A percentile compares a stretch with the other conserved stretches of the same genome.
These are phyloP conservation scores for Lonchura striata DNA, from an alignment of 2,113 vertebrate genomes.

Conservation along the genomic window DNA sequence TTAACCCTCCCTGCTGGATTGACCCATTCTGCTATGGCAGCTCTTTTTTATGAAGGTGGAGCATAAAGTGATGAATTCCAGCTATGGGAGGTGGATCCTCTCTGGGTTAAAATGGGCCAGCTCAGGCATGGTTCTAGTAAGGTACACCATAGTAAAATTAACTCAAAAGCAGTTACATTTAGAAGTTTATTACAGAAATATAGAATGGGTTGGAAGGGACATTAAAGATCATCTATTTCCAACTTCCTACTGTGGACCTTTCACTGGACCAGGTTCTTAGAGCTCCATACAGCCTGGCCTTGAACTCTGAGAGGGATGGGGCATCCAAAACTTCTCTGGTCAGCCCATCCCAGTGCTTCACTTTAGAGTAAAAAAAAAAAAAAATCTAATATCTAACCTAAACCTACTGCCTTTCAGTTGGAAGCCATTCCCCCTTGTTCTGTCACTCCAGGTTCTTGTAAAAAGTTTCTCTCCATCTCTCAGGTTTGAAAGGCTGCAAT, in stretches of 20 bases:
- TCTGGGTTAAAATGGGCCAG: not conserved
- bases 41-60: not conserved
- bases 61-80: not conserved
- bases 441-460: not conserved
- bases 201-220: not conserved
- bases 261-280: not conserved
- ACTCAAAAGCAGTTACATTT: not conserved
- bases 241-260: not conserved
- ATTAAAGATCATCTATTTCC: not conserved
- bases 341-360: not conserved
- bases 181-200: not conserved
- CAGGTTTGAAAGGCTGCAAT: not conserved
- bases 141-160: rapidly evolving
- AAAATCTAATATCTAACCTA: not conserved
- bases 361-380: not conserved
- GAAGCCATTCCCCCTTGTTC: not conserved
- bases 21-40: not conserved
- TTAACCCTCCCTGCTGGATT: not conserved
- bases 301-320: not conserved
- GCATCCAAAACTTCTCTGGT: not conserved
- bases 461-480: not conserved
- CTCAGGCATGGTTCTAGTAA: not conserved
- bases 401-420: not conserved
- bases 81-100: not conserved
- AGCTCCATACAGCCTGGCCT: not conserved